Conservation (phyloP, 2,888 invertebrate species). For the Diplolepis rosae region DNA sequence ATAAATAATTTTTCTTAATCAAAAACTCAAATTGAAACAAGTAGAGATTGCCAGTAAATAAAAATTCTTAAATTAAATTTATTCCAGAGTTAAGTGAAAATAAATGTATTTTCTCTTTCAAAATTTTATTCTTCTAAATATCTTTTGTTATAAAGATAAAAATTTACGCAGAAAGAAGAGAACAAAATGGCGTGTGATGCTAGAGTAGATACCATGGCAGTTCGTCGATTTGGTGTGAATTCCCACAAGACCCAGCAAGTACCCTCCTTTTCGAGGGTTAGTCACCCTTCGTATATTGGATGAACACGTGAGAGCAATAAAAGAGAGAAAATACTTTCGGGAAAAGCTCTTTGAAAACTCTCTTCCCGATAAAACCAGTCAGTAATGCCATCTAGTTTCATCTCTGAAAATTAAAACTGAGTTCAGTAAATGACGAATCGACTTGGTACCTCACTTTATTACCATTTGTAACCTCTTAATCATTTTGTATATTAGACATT, state of each 20-base stretch:
- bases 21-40: no score
- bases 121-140: not conserved
- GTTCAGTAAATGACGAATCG: not conserved
- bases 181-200: conserved; percentile 26
- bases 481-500: no score
- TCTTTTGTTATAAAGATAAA: not conserved
- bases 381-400: not conserved
- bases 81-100: no score
- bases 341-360: not conserved
- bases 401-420: not conserved
- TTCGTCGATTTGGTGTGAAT: not conserved
- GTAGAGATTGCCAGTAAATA: no score
- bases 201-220: not conserved
- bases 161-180: not conserved
- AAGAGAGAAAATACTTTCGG: conserved; percentile 19
- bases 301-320: not conserved
- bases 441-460: no score
- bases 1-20: no score
- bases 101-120: no score
- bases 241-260: conserved; percentile 20
- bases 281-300: conserved; percentile 11
- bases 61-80: no score
- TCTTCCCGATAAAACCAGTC: not conserved
- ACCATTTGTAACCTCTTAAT: no score
- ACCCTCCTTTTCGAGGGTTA: conserved; percentile 9